Conservation (phyloP, 2,888 invertebrate species). For the Oegoconia quadripuncta region DNA sequence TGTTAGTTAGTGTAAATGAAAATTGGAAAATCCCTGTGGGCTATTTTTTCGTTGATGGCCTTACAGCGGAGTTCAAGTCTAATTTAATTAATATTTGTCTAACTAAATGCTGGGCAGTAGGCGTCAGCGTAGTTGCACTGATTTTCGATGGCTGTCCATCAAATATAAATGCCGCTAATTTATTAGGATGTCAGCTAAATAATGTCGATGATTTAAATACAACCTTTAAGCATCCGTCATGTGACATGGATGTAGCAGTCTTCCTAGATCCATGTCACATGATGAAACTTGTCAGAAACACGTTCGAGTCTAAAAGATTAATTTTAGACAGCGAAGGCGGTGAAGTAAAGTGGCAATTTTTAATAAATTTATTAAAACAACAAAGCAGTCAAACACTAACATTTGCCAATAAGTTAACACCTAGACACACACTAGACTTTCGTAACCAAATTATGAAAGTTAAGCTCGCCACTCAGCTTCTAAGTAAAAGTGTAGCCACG, state of each 20-base stretch:
- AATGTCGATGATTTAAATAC: conserved; percentile 19
- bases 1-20: conserved; percentile 30
- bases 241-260: conserved; percentile 18
- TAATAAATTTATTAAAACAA: no score
- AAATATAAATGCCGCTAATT: conserved; percentile 22
- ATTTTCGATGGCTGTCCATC: conserved; percentile 26
- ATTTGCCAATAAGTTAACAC: conserved; percentile 18
- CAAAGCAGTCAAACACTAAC: conserved; percentile 16
- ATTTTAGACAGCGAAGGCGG: conserved; percentile 16
- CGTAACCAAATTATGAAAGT: conserved; percentile 20
- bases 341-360: conserved; percentile 20
- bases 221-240: conserved; percentile 21
- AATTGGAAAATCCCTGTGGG: conserved; percentile 37
- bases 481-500: conserved; percentile 17
- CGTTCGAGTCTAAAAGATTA: conserved; percentile 20
- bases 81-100: conserved; percentile 25
- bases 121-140: conserved; percentile 20
- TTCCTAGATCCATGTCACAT: conserved; percentile 26
- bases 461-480: conserved; percentile 10
- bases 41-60: conserved; percentile 31
- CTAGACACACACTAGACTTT: conserved; percentile 8
- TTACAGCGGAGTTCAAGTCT: conserved; percentile 25
- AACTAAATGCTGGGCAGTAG: conserved; percentile 24
- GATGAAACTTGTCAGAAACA: conserved; percentile 23
- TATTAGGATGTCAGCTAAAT: conserved; percentile 22